Evolutionary conservation across 2,888 invertebrate genomes (phyloP).

Genomic region (Zaprionus obscuricornis): DNA sequence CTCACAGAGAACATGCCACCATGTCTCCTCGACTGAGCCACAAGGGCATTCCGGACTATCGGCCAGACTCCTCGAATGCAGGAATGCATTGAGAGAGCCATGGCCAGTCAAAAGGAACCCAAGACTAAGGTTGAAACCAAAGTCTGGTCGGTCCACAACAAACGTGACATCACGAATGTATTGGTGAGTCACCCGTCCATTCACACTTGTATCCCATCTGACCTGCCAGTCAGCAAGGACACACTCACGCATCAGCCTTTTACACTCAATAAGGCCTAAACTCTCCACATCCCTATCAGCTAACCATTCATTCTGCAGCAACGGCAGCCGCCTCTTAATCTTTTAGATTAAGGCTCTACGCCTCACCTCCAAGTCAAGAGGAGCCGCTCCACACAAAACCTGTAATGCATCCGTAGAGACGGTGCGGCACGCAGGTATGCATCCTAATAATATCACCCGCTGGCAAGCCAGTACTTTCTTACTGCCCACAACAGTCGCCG

Average conservation of each 20-base stretch:
- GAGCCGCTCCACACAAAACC: slow-evolving; percentile 1
- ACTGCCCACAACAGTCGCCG: not conserved
- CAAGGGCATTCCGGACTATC: slow-evolving; percentile 4
- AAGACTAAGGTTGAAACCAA: slow-evolving; percentile 5
- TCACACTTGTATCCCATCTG: slow-evolving; percentile 1
- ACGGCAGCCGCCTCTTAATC: slow-evolving; percentile 8
- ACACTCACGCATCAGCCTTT: slow-evolving; percentile 2
- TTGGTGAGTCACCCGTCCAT: slow-evolving; percentile 2
- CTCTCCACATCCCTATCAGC: slow-evolving; percentile 9
- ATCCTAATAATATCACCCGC: slow-evolving; percentile 3
- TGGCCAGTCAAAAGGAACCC: slow-evolving; percentile 8
- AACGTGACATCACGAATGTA: slow-evolving; percentile 12
- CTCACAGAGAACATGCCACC: slow-evolving; percentile 15
- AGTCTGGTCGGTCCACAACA: slow-evolving; percentile 15
- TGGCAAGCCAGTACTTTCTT: slow-evolving; percentile 11
- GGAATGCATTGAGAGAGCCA: slow-evolving; percentile 9
- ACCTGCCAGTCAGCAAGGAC: slow-evolving; percentile 13
- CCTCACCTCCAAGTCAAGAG: slow-evolving; percentile 9
- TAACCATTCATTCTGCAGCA: slow-evolving; percentile 14
- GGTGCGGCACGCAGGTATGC: slow-evolving; percentile 17
- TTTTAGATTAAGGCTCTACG: not conserved
- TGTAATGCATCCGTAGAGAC: slow-evolving; percentile 24
- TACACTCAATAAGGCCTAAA: not conserved
- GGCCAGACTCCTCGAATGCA: not conserved
- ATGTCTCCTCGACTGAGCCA: slow-evolving; percentile 4